Base-by-base conservation (phyloP, 1,140 invertebrate species). In the Caenorhabditis briggsae region DNA sequence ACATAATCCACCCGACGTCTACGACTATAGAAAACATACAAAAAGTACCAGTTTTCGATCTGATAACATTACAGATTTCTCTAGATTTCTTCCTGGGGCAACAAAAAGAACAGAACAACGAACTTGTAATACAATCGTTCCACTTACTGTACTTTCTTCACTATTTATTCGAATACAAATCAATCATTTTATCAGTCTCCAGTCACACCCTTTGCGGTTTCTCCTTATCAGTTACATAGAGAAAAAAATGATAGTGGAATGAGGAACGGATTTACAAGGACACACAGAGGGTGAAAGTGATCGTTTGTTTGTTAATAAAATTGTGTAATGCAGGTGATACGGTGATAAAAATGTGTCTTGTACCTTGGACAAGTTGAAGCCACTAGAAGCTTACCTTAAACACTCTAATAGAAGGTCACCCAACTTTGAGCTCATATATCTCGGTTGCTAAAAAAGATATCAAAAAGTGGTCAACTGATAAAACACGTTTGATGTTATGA, bases 121-220 rank as follows among this genome's bases (percentile, higher is more conserved):
- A 58, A 64, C 59, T 64, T 64, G 59, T 64, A 64, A 64, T 64
- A 64, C 59, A 64, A 64, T 64, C 59, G 59, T 64, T 64, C 59
- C 59, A 64, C 59, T 64, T 64, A 64, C 59, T 64, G 59, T 64
- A 64, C 59, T 64, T 64, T 64, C 12, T 33, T 64, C 25, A 16
- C 33, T 33, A 12, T n/a, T 9, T 5, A 12, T 33, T 33, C 23
- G 11, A 33, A 33, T 33, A 8, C 6, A 2, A 18, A 64, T 64
- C 59, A 64, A 64, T 64, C 59, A 64, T 64, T 64, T 64, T n/a
- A n/a, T 58, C 56, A n/a, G n/a, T 58, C 20, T 9, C 23, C 59
- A 64, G 59, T 64, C 59, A 64, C 59, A 64, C 59, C 59, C 20
- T 25, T n/a, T 14, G 1, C 20, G 59, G 25, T 64, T 64, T 7